A percentile compares a stretch with the other conserved stretches of the same genome.
Conservation (phyloP, 2,113 vertebrate species). For the Alethe diademata region DNA sequence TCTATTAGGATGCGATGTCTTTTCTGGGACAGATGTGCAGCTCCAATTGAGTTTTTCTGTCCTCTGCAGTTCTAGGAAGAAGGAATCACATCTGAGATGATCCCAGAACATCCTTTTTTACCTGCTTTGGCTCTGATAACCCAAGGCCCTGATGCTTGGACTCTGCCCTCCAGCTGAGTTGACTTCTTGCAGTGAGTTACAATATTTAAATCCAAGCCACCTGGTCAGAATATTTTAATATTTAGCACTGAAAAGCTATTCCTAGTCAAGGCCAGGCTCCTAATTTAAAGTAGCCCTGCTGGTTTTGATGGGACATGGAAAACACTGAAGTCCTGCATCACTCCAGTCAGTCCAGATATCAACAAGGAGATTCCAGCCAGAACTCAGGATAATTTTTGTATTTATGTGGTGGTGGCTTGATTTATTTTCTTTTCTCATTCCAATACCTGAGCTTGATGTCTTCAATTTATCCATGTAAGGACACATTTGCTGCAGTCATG, state of each 20-base stretch:
- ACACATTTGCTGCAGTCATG: background rate
- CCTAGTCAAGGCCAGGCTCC: background rate
- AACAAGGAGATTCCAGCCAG: background rate
- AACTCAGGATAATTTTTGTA: background rate
- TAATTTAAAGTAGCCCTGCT: constrained; percentile 34
- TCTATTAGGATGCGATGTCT: background rate
- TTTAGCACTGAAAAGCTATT: background rate
- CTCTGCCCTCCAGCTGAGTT: background rate
- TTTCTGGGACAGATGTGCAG: background rate
- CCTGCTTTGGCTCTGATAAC: background rate
- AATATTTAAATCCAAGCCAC: background rate
- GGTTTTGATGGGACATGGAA: background rate
- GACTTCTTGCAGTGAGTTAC: background rate
- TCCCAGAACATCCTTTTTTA: background rate
- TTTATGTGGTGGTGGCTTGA: background rate
- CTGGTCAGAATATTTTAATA: background rate
- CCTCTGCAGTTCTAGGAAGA: background rate
- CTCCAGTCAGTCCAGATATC: background rate
- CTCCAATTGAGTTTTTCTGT: background rate
- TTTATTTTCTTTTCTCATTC: background rate
- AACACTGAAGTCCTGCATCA: background rate
- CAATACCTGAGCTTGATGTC: background rate
- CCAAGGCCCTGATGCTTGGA: background rate
- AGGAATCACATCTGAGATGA: background rate
- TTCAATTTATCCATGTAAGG: background rate